Evolutionary conservation across 1,140 invertebrate genomes (phyloP), one percentile per base, ranked within the genome.

Genomic region (Bombus pyrosoma): DNA sequence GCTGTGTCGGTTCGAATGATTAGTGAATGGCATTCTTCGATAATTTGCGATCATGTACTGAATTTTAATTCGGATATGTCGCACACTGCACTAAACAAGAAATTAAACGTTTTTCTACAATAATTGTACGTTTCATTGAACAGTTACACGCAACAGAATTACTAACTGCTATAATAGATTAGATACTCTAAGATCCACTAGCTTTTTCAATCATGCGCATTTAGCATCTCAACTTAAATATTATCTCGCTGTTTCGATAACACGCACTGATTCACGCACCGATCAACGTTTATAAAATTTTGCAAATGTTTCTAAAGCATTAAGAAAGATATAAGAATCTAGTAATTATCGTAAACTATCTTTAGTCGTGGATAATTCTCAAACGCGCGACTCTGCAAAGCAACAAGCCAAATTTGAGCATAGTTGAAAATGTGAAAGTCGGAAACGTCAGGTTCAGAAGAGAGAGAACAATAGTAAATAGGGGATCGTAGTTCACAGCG

Each of bases 401-500:
- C 12, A 12, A 12, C 12, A 12, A 59, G 22, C 9, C 9, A 62
- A 62, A 62, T n/a, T 62, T 28, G 28, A 1, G 28, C 10, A n/a
- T 13, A n/a, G 28, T n/a, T n/a, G 5, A 18, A 34, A n/a, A 34
- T 34, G 5, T 2, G 5, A 66, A n/a, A 64, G 13, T 32, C 4
- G 13, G 2, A 25, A 22, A 15, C 66, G 66, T 34, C 2, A 5
- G 37, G 13, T 6, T 15, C 5, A 13, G 6, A 41, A 5, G 8
- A 47, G 9, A 32, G 39, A 64, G 62, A 77, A 57, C 72, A 62
- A 10, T 68, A 22, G 32, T 9, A 18, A 69, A 43, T 66, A n/a
- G 39, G 80, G 87, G 91, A 91, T 91, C 92, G 88, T 90, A 91
- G 92, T 89, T n/a, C 28, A 91, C 85, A 88, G 91, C 92, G 93